phyloP scores from a whole-genome alignment of 2,797 vertebrate genomes.

The Melanogrammus aeglefinus region DNA sequence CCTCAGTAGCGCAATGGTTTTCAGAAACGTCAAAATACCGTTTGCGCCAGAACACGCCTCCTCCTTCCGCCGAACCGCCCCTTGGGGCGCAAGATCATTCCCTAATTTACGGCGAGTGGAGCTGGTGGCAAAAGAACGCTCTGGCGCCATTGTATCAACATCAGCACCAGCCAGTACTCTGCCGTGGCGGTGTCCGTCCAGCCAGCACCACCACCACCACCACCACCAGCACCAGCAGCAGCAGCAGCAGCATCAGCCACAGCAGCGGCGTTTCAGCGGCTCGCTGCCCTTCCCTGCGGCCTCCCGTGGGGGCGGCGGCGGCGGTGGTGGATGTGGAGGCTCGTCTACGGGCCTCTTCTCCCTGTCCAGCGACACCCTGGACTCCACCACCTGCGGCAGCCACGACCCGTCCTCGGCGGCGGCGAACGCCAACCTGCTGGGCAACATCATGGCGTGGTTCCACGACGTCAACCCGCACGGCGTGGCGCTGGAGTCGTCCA shows the following conservation, averaged over 20 bases:
- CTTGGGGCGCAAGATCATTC: no score
- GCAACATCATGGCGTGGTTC: constrained; percentile 99
- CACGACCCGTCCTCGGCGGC: constrained; percentile 75
- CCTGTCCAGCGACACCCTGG: constrained; percentile 75
- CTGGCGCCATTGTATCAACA: no score
- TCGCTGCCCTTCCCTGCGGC: constrained; percentile 50
- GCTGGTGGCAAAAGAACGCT: no score
- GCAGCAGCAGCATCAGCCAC: constrained; percentile 63
- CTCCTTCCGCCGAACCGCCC: no score
- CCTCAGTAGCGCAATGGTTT: no score
- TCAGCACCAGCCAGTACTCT: constrained; percentile 56
- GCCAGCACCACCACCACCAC: constrained; percentile 9
- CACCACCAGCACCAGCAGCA: not conserved
- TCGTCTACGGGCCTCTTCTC: constrained; percentile 75
- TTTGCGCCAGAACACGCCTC: no score
- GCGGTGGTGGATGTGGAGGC: not conserved
- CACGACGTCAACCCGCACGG: constrained; percentile 98
- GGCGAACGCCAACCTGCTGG: constrained; percentile 88
- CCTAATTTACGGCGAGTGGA: no score
- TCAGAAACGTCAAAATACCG: no score
- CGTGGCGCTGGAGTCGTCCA: constrained; percentile 87
- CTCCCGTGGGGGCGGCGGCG: constrained; percentile 48
- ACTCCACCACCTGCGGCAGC: constrained; percentile 70
- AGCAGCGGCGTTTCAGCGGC: constrained; percentile 73
- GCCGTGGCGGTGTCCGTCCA: constrained; percentile 21